Evolutionary conservation across 2,888 invertebrate species (phyloP).

Genomic region (Pammene fasciana): DNA sequence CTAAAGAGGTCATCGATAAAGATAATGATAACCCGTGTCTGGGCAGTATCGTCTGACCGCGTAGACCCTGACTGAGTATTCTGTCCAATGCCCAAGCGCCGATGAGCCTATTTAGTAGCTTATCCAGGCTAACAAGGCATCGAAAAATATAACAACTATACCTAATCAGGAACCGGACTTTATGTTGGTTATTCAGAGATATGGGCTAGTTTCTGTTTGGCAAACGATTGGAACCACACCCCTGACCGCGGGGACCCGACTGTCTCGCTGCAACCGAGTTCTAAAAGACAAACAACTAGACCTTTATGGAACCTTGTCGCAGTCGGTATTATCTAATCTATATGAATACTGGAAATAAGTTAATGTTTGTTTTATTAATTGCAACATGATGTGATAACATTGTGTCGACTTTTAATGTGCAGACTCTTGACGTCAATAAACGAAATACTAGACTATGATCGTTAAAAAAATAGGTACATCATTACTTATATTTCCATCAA

Average conservation of each 20-base stretch:
- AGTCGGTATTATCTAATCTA: constrained; percentile 8
- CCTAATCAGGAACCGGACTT: background rate
- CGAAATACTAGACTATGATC: background rate
- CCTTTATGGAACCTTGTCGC: constrained; percentile 10
- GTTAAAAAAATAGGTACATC: no score
- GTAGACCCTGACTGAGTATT: constrained; percentile 2
- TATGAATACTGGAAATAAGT: constrained; percentile 15
- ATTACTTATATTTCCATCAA: no score
- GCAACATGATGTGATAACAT: constrained; percentile 8
- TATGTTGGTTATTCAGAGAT: background rate
- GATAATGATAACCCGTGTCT: constrained; percentile 40
- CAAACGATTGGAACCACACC: background rate
- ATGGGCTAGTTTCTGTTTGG: background rate
- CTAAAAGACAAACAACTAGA: constrained; percentile 15
- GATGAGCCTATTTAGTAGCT: background rate
- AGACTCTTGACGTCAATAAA: constrained; percentile 2
- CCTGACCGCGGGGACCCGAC: constrained; percentile 19
- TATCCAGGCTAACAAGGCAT: background rate
- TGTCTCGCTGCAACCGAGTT: constrained; percentile 15
- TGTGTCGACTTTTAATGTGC: background rate
- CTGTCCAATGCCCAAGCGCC: background rate
- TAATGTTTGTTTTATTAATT: constrained; percentile 10
- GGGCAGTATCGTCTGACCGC: constrained; percentile 26
- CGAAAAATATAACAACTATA: background rate
- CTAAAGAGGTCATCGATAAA: constrained; percentile 33